phyloP scores from a whole-genome alignment of 1,140 invertebrate species.

The Diabrotica virgifera region DNA sequence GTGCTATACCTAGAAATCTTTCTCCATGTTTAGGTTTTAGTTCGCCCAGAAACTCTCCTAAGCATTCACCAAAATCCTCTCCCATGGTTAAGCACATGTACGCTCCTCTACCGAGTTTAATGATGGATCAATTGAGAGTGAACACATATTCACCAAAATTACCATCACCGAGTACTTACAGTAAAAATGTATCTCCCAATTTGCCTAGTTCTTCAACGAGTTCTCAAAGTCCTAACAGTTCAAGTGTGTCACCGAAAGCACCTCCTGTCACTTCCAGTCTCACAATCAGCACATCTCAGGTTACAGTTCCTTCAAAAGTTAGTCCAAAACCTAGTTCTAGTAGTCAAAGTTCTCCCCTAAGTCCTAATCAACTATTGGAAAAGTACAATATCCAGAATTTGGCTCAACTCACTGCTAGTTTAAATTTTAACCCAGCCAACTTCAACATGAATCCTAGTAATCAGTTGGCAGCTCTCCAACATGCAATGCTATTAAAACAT shows the following conservation, averaged over 20 bases:
- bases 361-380: slow-evolving; percentile 43
- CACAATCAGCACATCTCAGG: not conserved
- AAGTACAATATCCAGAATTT: slow-evolving; percentile 48
- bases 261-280: not conserved
- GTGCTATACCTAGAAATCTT: slow-evolving; percentile 18
- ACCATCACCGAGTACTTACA: not conserved
- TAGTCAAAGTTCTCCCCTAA: slow-evolving; percentile 21
- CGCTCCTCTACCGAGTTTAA: slow-evolving; percentile 15
- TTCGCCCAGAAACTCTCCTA: slow-evolving; percentile 26
- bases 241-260: not conserved
- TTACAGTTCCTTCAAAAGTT: slow-evolving; percentile 5
- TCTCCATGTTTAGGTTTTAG: slow-evolving; percentile 5
- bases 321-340: slow-evolving; percentile 6
- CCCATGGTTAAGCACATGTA: slow-evolving; percentile 33
- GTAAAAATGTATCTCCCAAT: slow-evolving; percentile 5
- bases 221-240: not conserved
- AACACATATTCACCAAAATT: slow-evolving; percentile 12
- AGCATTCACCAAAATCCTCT: slow-evolving; percentile 33
- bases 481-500: slow-evolving; percentile 43
- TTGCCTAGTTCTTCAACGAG: slow-evolving; percentile 4
- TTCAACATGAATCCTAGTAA: slow-evolving; percentile 28
- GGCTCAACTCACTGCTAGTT: slow-evolving; percentile 43
- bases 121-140: slow-evolving; percentile 15
- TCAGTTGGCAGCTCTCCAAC: slow-evolving; percentile 41
- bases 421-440: slow-evolving; percentile 38